phyloP scores from a whole-genome alignment of 1,140 invertebrate species.

The Hirudo medicinalis region DNA sequence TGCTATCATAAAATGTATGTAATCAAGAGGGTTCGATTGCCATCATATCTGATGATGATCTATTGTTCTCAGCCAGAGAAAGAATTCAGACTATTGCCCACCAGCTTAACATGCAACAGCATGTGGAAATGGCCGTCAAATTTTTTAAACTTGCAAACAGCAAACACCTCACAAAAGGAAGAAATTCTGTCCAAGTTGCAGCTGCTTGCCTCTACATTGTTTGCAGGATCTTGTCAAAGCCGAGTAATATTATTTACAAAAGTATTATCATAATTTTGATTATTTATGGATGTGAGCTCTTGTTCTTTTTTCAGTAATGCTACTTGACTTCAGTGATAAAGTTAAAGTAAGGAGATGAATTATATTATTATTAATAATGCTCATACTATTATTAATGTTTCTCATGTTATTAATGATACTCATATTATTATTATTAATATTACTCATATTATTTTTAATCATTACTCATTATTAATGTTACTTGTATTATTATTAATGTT shows the following conservation, averaged over 20 bases:
- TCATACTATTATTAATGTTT: no score
- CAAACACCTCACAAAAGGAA: constrained; percentile 63
- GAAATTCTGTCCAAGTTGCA: constrained; percentile 77
- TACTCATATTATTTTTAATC: no score
- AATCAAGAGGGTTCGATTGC: no score
- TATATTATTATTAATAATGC: background rate
- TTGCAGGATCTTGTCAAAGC: constrained; percentile 62
- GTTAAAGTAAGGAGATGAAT: constrained; percentile 45
- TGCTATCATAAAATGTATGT: no score
- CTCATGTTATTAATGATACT: no score
- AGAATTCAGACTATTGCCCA: constrained; percentile 37
- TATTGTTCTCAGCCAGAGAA: constrained; percentile 29
- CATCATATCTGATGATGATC: background rate
- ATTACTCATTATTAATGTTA: no score
- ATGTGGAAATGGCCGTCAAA: constrained; percentile 79
- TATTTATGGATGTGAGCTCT: no score
- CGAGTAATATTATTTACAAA: background rate
- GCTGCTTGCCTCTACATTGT: constrained; percentile 96
- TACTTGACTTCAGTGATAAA: constrained; percentile 96
- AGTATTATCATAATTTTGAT: no score
- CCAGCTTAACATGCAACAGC: constrained; percentile 61
- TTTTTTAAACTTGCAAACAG: constrained; percentile 91
- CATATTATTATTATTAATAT: no score
- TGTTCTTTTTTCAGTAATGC: constrained; percentile 53
- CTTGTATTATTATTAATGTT: no score